phyloP scores from a whole-genome alignment of 2,113 vertebrate genomes.

The Salvelinus sp. region DNA sequence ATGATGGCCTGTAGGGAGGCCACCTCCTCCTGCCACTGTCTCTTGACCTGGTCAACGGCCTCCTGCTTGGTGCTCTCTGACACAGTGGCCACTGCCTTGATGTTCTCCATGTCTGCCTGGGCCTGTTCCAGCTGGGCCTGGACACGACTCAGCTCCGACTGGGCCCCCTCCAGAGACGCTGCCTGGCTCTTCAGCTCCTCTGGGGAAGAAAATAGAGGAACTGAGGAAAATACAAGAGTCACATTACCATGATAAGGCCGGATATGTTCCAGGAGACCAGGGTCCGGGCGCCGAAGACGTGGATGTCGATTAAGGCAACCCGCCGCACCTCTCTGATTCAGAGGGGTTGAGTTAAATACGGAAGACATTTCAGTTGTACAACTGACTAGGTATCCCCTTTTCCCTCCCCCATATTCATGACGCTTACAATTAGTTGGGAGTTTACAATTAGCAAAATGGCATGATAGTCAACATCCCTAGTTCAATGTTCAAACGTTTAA shows the following conservation, averaged over 20 bases:
- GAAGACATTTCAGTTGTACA: too few species aligned
- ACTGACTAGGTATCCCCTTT: too few species aligned
- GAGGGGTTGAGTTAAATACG: too few species aligned
- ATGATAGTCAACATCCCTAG: background rate
- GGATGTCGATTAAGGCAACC: too few species aligned
- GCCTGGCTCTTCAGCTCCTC: conserved; percentile 93
- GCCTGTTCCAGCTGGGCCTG: conserved; percentile 84
- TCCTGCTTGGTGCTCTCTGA: conserved; percentile 98
- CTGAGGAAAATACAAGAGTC: background rate
- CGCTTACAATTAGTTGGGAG: too few species aligned
- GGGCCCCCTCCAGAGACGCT: conserved; percentile 80
- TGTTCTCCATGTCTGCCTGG: conserved; percentile 91
- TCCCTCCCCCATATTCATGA: too few species aligned
- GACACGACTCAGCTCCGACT: conserved; percentile 82
- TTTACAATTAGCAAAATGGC: background rate
- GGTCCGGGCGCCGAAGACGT: too few species aligned
- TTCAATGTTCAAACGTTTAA: too few species aligned
- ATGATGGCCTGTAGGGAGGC: conserved; percentile 94
- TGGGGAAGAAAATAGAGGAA: conserved; percentile 44
- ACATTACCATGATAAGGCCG: background rate
- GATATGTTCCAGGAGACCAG: too few species aligned
- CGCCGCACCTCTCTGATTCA: too few species aligned
- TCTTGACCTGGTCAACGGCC: conserved; percentile 94
- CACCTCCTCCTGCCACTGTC: conserved; percentile 97
- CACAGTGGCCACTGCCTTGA: conserved; percentile 92